Evolutionary conservation across 2,113 vertebrate genomes (phyloP).

Genomic region (Malurus cyaneus): DNA sequence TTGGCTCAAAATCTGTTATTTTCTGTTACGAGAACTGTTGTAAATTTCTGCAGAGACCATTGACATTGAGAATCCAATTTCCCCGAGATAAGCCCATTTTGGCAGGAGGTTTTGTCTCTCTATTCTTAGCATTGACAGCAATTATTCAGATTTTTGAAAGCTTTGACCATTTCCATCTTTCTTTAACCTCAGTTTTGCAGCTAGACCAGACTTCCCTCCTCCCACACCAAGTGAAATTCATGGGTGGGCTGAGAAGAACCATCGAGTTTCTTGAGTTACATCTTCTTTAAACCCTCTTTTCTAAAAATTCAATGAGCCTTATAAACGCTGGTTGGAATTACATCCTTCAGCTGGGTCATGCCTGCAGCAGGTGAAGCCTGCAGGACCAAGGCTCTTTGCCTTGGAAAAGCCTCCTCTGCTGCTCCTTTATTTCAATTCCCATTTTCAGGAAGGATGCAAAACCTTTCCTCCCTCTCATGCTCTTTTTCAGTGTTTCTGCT

Average conservation of each 20-base stretch:
- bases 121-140: neutral
- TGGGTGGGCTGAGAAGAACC: neutral
- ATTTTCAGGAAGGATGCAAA: constrained; percentile 9
- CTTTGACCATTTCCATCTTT: neutral
- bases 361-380: constrained; percentile 16
- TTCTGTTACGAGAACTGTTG: neutral
- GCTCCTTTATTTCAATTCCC: neutral
- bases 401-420: neutral
- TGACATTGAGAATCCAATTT: neutral
- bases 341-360: neutral
- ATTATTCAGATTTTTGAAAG: neutral
- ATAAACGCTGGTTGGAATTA: neutral
- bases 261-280: neutral
- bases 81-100: constrained; percentile 31
- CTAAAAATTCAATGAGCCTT: neutral
- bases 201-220: neutral
- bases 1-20: neutral
- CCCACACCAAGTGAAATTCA: neutral
- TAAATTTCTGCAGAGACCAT: constrained; percentile 11
- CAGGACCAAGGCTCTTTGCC: neutral
- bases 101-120: neutral
- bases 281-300: neutral
- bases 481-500: constrained; percentile 19
- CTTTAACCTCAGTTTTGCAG: neutral
- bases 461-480: neutral